Base-by-base conservation (phyloP, 1,140 invertebrate genomes). In the Pogonognathellus flavescens region DNA sequence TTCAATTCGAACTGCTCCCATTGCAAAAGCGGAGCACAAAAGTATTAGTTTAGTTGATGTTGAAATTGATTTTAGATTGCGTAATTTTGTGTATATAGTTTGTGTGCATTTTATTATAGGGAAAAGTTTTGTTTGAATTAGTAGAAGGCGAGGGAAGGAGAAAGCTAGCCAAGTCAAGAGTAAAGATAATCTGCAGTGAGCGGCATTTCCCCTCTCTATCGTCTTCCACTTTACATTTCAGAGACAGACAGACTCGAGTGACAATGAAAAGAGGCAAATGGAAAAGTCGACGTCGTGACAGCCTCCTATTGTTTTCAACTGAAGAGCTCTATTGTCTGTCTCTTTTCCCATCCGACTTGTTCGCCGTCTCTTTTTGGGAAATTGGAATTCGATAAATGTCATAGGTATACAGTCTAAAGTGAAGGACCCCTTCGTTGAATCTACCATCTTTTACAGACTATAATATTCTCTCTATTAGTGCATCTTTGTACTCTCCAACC, bases 221-320 rank as follows among this genome's bases (percentile, higher is more conserved):
- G 72, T 11, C 11, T 49, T 22, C 31, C 72, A 80, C 20, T 80
- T 13, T 22, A 70, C 62, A 70, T 20, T n/a, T 13, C 20, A 70
- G n/a, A 70, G 11, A 20, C 20, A 70, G 57, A 59, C 14, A 59
- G 18, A 59, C 57, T 59, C 14, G 57, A 50, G n/a, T 14, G 72
- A 80, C 25, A 80, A 31, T 18, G 41, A 80, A 16, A 20, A 80
- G 72, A 53, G 72, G 72, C n/a, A 80, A 80, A 66, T 66, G 62
- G 62, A 66, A 66, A 80, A 80, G 72, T 52, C 41, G 50, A 80
- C 16, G 72, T 10, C 41, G 72, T 80, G 72, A 80, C 72, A 80
- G 72, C 11, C 25, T 53, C 41, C 72, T 18, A 18, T 80, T 80
- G 72, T 80, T 80, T 80, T 41, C 49, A 53, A 53, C 25, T 52